phyloP scores from a whole-genome alignment of 2,797 vertebrate genomes.

The Gymnopithys bicolor region DNA sequence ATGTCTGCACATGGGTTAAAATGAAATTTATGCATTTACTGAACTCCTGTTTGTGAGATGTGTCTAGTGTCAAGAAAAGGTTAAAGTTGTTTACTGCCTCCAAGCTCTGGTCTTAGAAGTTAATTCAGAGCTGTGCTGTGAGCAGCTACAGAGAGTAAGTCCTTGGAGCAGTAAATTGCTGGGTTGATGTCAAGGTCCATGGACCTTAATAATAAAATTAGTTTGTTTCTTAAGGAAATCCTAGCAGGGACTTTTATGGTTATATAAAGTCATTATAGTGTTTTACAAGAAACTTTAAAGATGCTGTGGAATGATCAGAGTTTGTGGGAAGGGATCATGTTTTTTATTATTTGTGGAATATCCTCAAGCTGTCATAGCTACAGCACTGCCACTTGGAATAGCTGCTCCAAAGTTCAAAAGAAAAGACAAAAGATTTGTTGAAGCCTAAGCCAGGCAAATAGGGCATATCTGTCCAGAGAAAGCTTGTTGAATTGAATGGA shows the following conservation, averaged over 20 bases:
- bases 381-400: not conserved
- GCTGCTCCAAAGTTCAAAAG: not conserved
- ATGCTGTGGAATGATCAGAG: slow-evolving; percentile 16
- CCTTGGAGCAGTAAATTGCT: slow-evolving; percentile 23
- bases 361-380: slow-evolving; percentile 10
- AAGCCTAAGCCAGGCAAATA: not conserved
- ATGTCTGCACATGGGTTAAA: not conserved
- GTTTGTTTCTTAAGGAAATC: slow-evolving; percentile 44
- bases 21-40: slow-evolving; percentile 3
- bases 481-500: not conserved
- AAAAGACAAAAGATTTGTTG: not conserved
- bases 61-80: slow-evolving; percentile 28
- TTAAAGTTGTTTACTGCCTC: slow-evolving; percentile 50
- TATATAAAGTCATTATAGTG: slow-evolving; percentile 27
- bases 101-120: slow-evolving; percentile 20
- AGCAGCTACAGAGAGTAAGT: slow-evolving; percentile 1
- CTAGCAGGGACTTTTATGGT: not conserved
- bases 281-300: slow-evolving; percentile 19
- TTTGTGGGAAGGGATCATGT: not conserved
- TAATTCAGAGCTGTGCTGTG: slow-evolving; percentile 42
- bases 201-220: slow-evolving; percentile 27
- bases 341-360: slow-evolving; percentile 26
- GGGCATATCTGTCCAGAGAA: not conserved
- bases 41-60: slow-evolving; percentile 20
- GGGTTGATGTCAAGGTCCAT: slow-evolving; percentile 28